phyloP scores from a whole-genome alignment of 1,140 invertebrate species.

The Centruroides sculpturatus region DNA sequence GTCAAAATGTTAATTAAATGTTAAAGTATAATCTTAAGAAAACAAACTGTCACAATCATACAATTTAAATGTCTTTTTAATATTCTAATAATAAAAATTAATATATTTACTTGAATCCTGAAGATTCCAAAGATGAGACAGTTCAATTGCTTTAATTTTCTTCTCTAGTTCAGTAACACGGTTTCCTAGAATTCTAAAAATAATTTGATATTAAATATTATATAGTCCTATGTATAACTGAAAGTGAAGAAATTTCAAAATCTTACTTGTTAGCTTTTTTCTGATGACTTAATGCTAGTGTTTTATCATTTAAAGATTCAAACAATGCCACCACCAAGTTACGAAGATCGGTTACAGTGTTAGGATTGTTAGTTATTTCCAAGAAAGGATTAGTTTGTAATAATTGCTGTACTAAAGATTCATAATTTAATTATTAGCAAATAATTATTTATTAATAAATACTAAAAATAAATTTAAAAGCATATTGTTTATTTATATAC shows the following conservation, averaged over 20 bases:
- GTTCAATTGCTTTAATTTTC: conserved; percentile 31
- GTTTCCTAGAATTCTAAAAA: conserved; percentile 29
- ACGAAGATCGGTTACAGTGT: conserved; percentile 54
- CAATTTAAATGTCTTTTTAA: too few species aligned
- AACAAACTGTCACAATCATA: too few species aligned
- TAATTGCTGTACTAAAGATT: conserved; percentile 28
- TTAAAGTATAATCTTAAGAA: too few species aligned
- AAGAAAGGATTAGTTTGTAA: conserved; percentile 29
- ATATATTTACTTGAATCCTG: conserved; percentile 8
- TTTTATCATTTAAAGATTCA: conserved; percentile 71
- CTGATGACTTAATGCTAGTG: conserved; percentile 60
- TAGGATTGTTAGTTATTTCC: conserved; percentile 48
- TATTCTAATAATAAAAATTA: not conserved
- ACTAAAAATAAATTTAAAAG: too few species aligned
- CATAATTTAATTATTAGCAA: too few species aligned
- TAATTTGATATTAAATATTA: too few species aligned
- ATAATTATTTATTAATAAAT: too few species aligned
- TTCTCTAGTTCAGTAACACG: conserved; percentile 31
- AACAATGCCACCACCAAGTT: conserved; percentile 56
- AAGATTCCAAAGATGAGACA: conserved; percentile 10
- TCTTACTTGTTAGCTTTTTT: conserved; percentile 55
- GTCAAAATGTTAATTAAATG: too few species aligned
- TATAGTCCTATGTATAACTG: too few species aligned
- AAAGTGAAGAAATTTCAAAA: too few species aligned
- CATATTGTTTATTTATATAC: too few species aligned